A percentile compares a stretch with the other conserved stretches of the same genome.
Evolutionary conservation across 2,888 invertebrate species (phyloP).

Genomic region (Lepidochrysops patricia): DNA sequence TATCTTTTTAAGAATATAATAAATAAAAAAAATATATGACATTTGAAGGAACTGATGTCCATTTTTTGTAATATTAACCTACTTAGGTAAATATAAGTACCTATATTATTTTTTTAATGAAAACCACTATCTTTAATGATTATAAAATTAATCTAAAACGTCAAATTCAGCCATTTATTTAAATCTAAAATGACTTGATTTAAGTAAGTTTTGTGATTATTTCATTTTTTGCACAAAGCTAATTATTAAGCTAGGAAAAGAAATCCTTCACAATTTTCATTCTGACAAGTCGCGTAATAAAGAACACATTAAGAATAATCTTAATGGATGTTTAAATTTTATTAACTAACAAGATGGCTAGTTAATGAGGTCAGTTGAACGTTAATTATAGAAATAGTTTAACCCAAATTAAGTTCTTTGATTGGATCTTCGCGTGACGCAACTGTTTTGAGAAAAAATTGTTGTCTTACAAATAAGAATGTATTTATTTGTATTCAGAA

Average conservation of each 20-base stretch:
- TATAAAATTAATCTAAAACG: too few species aligned
- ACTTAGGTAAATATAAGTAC: too few species aligned
- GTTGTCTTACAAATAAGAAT: neutral
- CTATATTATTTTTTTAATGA: too few species aligned
- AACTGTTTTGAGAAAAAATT: neutral
- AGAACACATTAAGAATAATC: neutral
- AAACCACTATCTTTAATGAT: too few species aligned
- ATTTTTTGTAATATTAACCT: too few species aligned
- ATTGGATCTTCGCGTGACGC: constrained; percentile 2
- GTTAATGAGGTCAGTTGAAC: neutral
- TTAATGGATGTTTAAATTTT: neutral
- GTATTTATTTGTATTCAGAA: neutral
- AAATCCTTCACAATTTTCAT: constrained; percentile 6
- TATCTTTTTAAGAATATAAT: too few species aligned
- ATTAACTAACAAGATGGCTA: neutral
- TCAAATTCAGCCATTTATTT: too few species aligned
- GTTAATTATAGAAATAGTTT: neutral
- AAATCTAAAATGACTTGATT: too few species aligned
- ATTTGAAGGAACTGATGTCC: too few species aligned
- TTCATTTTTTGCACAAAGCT: neutral
- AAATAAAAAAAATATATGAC: too few species aligned
- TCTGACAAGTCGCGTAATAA: neutral
- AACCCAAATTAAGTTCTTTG: neutral
- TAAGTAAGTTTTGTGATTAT: too few species aligned
- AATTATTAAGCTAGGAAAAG: neutral